Base-by-base conservation (phyloP, 92 coral and sea anemone genomes). In the Chrysogorgia sp. region DNA sequence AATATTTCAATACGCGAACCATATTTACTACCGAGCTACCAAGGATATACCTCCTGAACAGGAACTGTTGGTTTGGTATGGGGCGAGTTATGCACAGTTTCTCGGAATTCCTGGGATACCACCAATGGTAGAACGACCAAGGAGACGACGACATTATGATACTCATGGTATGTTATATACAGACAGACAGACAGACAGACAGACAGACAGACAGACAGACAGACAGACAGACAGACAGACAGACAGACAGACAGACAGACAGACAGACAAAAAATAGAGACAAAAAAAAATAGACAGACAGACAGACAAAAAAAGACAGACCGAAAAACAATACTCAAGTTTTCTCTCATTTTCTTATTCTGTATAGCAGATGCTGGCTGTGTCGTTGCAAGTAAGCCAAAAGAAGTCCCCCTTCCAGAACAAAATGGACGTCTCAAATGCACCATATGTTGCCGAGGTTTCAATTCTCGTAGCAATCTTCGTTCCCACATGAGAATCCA, bases 401-500 rank as follows among this genome's bases (percentile, higher is more conserved):
- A 90, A 84, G 90, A 89, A 62, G 86, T 91, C 77, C 87, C 78
- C 14, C 90, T 86, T 23, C 53, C 7, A 59, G 99, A 88, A 10
- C 81, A 68, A 28, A 81, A 89, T 30, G 86, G 87, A 23, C 87
- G 99, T 15, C 77, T 96, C 30, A 96, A 96, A 81, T 96, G 99
- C 52, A 96, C 99, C 14, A 88, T 96, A 48, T 96, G 99, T 79
- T 79, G 99, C 63, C 88, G 99, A 30, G 99, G 99, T 0, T 96
- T 96, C 62, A 96, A 96, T 80, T 96, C 99, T 10, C 77, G 99
- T 13, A 96, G 99, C 82, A 96, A 96, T 59, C 86, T 96, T 35
- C 97, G 99, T 6, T 96, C 99, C 47, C 99, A 96, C 85, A 96
- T 96, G 99, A 90, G 99, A 58, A 96, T 96, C 55, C 99, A 96